Percentiles rank a stretch among this genome's conserved stretches.
These are phyloP conservation scores for Hydrotaea diabolus DNA, from an alignment of 2,888 invertebrate species.

Conservation along the genomic window DNA sequence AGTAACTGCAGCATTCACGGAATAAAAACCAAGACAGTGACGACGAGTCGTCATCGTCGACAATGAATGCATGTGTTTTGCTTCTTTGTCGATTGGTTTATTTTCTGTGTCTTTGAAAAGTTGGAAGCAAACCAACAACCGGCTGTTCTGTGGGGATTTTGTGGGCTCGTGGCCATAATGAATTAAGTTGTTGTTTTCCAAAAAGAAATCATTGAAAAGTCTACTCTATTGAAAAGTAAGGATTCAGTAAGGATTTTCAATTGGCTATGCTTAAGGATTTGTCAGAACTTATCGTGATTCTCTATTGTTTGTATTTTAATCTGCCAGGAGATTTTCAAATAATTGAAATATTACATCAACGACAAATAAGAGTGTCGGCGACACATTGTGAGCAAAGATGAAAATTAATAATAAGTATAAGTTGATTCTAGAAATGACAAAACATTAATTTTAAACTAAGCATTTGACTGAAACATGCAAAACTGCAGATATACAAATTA, in stretches of 20 bases:
- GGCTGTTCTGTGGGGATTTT: neutral
- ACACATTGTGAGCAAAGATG: too few species aligned
- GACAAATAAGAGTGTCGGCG: too few species aligned
- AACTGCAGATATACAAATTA: too few species aligned
- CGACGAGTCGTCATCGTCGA: neutral
- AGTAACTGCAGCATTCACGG: neutral
- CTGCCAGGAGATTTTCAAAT: neutral
- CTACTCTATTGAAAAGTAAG: neutral
- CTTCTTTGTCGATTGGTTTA: neutral
- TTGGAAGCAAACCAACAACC: neutral
- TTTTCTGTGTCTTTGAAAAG: neutral
- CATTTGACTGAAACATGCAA: too few species aligned
- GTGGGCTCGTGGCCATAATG: neutral
- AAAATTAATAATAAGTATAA: too few species aligned
- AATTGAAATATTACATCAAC: neutral
- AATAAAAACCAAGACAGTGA: neutral
- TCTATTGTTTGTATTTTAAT: neutral
- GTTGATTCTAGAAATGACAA: too few species aligned
- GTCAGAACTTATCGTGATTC: neutral
- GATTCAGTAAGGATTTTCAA: neutral
- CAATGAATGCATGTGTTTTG: neutral
- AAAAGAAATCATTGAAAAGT: conserved; percentile 2
- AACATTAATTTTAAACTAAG: too few species aligned
- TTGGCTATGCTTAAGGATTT: conserved; percentile 2
- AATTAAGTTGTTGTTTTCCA: conserved; percentile 14